Conservation (phyloP, 2,113 vertebrate genomes). For the Trochalopteron elliotii region DNA sequence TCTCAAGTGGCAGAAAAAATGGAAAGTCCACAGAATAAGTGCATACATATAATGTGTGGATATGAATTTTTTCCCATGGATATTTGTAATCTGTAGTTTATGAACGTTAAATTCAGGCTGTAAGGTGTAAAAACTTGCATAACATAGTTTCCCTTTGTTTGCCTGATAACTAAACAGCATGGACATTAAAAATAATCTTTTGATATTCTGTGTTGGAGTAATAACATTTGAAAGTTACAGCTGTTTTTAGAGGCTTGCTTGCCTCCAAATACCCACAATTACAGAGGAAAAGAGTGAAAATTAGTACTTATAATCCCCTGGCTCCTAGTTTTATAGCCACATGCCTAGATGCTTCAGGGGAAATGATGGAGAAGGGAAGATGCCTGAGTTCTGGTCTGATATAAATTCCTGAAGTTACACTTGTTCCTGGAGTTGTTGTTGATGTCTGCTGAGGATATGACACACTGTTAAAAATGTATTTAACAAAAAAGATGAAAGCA, state of each 20-base stretch:
- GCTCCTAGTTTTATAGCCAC: neutral
- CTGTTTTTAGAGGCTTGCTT: neutral
- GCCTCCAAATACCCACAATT: neutral
- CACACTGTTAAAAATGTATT: neutral
- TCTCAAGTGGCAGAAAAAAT: conserved; percentile 21
- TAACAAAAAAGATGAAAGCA: neutral
- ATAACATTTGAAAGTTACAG: neutral
- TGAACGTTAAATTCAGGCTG: neutral
- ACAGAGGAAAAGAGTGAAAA: neutral
- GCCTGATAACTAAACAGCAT: neutral
- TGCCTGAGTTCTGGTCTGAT: neutral
- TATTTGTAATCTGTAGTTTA: neutral
- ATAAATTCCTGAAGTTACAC: neutral
- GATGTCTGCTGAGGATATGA: neutral
- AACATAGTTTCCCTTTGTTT: neutral
- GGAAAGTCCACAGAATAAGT: neutral
- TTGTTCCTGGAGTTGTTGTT: neutral
- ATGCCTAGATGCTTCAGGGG: neutral
- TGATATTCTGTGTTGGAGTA: neutral
- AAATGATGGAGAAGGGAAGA: neutral
- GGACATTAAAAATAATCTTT: neutral
- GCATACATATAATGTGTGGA: neutral
- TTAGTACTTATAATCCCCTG: neutral
- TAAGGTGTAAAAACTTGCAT: neutral
- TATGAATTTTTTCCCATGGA: neutral